Conservation (phyloP, 2,113 vertebrate species). For the Dunckerocampus dactyliophorus region DNA sequence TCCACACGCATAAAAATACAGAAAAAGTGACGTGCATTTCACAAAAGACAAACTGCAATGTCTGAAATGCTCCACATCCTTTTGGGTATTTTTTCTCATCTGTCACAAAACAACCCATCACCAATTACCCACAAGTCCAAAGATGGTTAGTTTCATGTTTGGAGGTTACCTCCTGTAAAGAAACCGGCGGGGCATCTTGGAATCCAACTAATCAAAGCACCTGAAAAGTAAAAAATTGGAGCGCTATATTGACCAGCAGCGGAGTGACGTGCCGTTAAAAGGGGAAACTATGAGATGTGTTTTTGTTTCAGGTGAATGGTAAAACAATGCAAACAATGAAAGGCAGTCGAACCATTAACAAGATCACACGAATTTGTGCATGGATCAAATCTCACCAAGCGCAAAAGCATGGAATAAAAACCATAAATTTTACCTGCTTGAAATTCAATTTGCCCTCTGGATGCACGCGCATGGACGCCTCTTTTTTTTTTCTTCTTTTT, state of each 20-base stretch:
- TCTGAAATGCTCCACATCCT: conserved; percentile 50
- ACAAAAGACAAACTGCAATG: conserved; percentile 59
- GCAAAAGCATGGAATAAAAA: conserved; percentile 17
- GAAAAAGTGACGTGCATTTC: conserved; percentile 68
- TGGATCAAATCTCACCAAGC: conserved; percentile 22
- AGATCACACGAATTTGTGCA: not conserved
- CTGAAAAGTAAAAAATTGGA: conserved; percentile 65
- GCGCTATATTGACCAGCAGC: conserved; percentile 68
- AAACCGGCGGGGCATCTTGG: conserved; percentile 62
- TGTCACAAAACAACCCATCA: conserved; percentile 72
- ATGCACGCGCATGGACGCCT: conserved; percentile 28
- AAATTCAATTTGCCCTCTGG: conserved; percentile 49
- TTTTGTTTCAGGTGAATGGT: not conserved
- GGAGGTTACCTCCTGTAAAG: conserved; percentile 71
- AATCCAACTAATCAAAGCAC: conserved; percentile 73
- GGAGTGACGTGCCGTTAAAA: conserved; percentile 45
- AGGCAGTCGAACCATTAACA: not conserved
- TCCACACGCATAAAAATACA: conserved; percentile 55
- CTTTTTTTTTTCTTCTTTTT: conserved; percentile 63
- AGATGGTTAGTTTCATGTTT: conserved; percentile 63
- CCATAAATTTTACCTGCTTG: conserved; percentile 36
- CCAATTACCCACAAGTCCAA: conserved; percentile 72
- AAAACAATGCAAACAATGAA: not conserved
- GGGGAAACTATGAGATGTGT: conserved; percentile 47
- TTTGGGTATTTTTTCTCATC: conserved; percentile 46